A percentile compares a stretch with the other conserved stretches of the same genome.
phyloP scores from a whole-genome alignment of 1,140 invertebrate genomes.

The Macrobrachium rosenbergii region DNA sequence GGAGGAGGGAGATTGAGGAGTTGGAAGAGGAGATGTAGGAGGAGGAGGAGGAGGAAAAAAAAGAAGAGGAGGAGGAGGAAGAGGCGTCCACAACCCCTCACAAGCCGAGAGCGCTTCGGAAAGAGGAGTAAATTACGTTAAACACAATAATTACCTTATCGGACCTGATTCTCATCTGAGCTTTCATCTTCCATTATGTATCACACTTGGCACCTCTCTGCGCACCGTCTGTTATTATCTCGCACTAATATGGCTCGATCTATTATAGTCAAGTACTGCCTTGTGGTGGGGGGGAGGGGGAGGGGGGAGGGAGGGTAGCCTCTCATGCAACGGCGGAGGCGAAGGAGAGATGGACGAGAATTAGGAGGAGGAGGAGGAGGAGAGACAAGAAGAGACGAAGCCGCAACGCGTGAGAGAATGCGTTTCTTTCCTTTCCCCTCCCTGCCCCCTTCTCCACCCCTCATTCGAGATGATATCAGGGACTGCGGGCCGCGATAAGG shows the following conservation, averaged over 20 bases:
- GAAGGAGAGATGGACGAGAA: conserved; percentile 5
- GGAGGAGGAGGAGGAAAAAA: neutral
- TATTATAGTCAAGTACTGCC: conserved; percentile 34
- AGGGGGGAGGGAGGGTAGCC: neutral
- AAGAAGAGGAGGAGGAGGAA: neutral
- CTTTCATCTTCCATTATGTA: conserved; percentile 39
- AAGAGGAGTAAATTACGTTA: conserved; percentile 34
- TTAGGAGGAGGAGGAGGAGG: neutral
- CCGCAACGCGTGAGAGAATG: neutral
- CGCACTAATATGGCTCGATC: conserved; percentile 44
- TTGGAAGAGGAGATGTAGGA: neutral
- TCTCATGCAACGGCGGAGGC: neutral
- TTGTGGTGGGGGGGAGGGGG: neutral
- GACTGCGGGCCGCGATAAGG: no score
- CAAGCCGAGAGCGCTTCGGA: neutral
- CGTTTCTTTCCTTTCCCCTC: neutral
- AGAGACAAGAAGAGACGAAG: neutral
- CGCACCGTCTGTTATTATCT: conserved; percentile 39
- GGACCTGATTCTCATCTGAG: conserved; percentile 33
- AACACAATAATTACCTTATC: conserved; percentile 53
- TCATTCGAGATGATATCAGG: neutral
- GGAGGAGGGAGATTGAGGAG: neutral
- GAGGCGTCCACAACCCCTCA: neutral
- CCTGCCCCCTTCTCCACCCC: neutral
- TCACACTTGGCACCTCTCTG: conserved; percentile 43